phyloP scores from a whole-genome alignment of 2,113 vertebrate species.

The Sphyrna mokarran region DNA sequence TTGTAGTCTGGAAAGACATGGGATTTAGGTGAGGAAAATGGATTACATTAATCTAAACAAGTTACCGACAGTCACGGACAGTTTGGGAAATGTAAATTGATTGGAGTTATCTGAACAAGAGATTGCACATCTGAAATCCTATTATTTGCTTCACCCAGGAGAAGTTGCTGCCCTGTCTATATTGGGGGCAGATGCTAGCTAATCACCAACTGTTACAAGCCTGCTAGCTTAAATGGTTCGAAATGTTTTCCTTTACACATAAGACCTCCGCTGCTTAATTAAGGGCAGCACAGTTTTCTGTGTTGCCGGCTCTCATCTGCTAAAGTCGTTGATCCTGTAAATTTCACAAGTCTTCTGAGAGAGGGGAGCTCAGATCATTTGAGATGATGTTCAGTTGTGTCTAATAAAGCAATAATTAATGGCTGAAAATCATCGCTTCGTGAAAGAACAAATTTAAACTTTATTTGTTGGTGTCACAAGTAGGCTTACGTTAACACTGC shows the following conservation, averaged over 20 bases:
- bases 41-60: neutral
- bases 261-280: neutral
- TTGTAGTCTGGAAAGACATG: neutral
- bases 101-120: neutral
- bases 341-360: neutral
- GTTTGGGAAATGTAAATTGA: neutral
- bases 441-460: neutral
- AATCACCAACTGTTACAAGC: neutral
- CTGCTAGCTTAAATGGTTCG: neutral
- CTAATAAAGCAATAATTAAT: neutral
- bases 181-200: neutral
- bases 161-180: neutral
- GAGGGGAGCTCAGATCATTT: neutral
- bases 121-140: neutral
- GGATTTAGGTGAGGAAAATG: neutral
- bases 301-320: neutral
- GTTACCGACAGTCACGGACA: neutral
- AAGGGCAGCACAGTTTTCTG: neutral
- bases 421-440: neutral
- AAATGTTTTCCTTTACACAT: neutral
- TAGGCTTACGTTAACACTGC: no score
- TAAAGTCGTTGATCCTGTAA: neutral
- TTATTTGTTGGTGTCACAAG: no score
- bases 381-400: neutral
- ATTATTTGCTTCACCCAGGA: neutral